Evolutionary conservation across 2,113 vertebrate genomes (phyloP).

Genomic region (Machaerirhynchus nigripectus): DNA sequence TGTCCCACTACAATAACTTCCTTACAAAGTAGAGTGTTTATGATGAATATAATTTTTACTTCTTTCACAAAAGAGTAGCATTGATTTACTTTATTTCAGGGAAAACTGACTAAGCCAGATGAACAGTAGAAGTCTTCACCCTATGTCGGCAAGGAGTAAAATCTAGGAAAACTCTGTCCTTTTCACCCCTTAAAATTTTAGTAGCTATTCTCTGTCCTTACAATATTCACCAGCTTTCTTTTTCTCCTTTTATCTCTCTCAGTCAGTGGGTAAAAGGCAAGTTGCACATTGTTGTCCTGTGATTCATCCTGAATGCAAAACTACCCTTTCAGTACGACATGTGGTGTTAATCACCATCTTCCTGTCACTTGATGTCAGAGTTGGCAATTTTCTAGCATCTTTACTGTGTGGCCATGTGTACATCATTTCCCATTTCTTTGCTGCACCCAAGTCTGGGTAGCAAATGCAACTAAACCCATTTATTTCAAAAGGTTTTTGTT

Average conservation of each 20-base stretch:
- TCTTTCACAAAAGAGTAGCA: neutral
- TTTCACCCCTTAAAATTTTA: neutral
- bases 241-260: neutral
- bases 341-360: slow-evolving; percentile 26
- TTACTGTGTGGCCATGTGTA: neutral
- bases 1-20: neutral
- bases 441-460: neutral
- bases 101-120: neutral
- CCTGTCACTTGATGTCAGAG: neutral
- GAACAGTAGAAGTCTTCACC: neutral
- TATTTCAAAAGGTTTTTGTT: neutral
- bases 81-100: neutral
- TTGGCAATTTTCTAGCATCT: neutral
- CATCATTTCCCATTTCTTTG: neutral
- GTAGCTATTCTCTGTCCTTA: neutral
- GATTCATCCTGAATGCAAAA: slow-evolving; percentile 13
- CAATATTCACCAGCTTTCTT: neutral
- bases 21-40: neutral
- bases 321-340: neutral
- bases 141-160: neutral
- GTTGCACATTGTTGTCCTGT: neutral
- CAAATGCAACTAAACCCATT: neutral
- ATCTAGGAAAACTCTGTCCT: neutral
- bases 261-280: neutral
- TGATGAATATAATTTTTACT: neutral